Evolutionary conservation across 2,888 invertebrate genomes (phyloP), one percentile per base, ranked within the genome.

Genomic region (Cordilura impudica): DNA sequence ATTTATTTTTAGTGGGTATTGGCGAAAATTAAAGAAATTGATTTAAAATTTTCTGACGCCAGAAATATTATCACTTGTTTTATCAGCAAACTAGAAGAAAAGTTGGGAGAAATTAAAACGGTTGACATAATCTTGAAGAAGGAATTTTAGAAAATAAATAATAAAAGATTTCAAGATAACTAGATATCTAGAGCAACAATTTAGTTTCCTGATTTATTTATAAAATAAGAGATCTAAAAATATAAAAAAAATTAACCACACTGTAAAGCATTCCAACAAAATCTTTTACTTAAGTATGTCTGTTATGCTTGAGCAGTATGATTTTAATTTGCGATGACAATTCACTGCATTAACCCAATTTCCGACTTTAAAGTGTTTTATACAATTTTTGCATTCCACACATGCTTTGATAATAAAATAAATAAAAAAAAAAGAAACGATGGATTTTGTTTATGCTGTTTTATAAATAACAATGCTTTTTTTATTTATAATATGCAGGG

Each of bases 301-400:
- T 29, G 18, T 12, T 18, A 18, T 31, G n/a, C 2, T 19, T 29
- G 18, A 18, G 8, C 35, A 56, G 54, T 39, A 63, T 43, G 60
- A 65, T 51, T 70, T 58, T 53, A 70, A 65, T 70, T 76, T 69
- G 63, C 51, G 53, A 58, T 70, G 65, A 58, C 70, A 75, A 67
- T 69, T 49, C 56, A 43, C 49, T 58, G 56, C 75, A 69, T 69
- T 71, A 58, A 76, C 76, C 65, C 35, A 76, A 60, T 70, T 70
- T 65, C 53, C 45, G 58, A 71, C 63, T 54, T 67, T 63, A 53
- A 67, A 67, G 31, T 74, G 29, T 45, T 65, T 51, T 67, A 26
- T 43, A 39, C n/a, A 26, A 35, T 51, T 53, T 61, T 56, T 39
- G 39, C 72, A 73, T 73, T 56, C 72, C 65, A 63, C 39, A 73